Conservation (phyloP, 2,797 vertebrate genomes). For the Sciurus carolinensis region DNA sequence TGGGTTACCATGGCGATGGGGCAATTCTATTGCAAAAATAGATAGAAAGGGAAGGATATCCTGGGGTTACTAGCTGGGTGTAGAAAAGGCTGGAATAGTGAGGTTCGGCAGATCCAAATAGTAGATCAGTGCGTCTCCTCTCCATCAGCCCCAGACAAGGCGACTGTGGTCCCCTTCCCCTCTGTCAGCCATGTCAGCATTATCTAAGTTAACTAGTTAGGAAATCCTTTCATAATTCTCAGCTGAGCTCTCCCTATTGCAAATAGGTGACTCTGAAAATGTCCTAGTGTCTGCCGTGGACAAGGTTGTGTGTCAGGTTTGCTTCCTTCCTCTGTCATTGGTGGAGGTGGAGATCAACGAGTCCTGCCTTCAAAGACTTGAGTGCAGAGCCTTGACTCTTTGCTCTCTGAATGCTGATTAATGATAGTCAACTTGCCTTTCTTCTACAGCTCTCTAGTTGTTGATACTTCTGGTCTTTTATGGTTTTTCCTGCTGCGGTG, state of each 20-base stretch:
- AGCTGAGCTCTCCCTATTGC: slow-evolving; percentile 42
- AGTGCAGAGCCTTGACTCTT: slow-evolving; percentile 5
- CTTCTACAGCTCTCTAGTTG: neutral
- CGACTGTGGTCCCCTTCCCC: neutral
- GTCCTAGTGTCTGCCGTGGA: neutral
- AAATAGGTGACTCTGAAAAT: slow-evolving; percentile 43
- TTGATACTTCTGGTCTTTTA: slow-evolving; percentile 53
- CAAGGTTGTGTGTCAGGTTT: neutral
- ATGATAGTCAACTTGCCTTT: slow-evolving; percentile 30
- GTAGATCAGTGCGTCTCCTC: neutral
- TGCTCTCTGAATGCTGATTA: slow-evolving; percentile 40
- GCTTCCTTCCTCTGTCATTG: neutral
- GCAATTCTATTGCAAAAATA: slow-evolving; percentile 80
- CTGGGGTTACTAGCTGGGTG: slow-evolving; percentile 71
- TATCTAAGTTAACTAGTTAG: slow-evolving; percentile 10
- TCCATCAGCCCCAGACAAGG: neutral
- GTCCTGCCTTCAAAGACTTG: neutral
- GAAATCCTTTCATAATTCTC: slow-evolving; percentile 56
- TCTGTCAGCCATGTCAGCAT: slow-evolving; percentile 43
- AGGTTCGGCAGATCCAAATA: neutral
- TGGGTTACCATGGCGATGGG: slow-evolving; percentile 83
- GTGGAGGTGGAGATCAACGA: neutral
- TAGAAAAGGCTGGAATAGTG: slow-evolving; percentile 45
- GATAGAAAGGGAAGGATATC: slow-evolving; percentile 74
- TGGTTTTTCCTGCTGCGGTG: slow-evolving; percentile 5